Base-by-base conservation (phyloP, 2,113 vertebrate genomes). In the Casuarius casuarius region DNA sequence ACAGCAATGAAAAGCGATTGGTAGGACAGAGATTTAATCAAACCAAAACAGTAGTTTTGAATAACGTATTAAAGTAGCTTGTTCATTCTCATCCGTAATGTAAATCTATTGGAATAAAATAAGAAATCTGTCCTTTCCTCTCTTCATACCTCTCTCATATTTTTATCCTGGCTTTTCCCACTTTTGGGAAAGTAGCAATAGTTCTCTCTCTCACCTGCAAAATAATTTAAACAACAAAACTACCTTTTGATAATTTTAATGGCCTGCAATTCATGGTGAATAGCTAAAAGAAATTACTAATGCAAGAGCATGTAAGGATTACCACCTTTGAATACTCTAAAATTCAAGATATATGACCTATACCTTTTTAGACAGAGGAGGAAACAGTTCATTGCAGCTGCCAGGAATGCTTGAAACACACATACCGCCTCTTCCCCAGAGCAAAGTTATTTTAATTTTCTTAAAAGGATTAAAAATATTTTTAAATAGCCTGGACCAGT, bases 391-490 rank as follows among this genome's bases (percentile, higher is more conserved):
- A 51, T 26, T 78, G 62, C 1, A 77, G 29, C 46, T 81, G 18
- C 4, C n/a, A 48, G 63, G 18, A 90, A 91, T 28, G 22, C 14
- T 29, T 80, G 51, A 90, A 86, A 86, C 7, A 40, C 23, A 67
- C 63, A 44, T 18, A 73, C 77, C 87, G 49, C 44, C 13, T 75
- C 49, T 79, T 54, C 7, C 48, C 14, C 26, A 76, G 22, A 89
- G 20, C 52, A 87, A 6, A 87, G 35, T 12, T 48, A 31, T 46
- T 95, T 76, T 68, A 38, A 31, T 83, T 92, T 88, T 77, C 80
- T 77, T 54, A 67, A 82, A 79, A 63, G 29, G 49, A 81, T 59
- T 77, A 49, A 83, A 90, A 92, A 67, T 80, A 82, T n/a, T 87
- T 84, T 81, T 84, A 49, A 48, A 61, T 22, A 92, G 79, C 13